Evolutionary conservation across 1,140 invertebrate species (phyloP).

Genomic region (Lepidurus arcticus): DNA sequence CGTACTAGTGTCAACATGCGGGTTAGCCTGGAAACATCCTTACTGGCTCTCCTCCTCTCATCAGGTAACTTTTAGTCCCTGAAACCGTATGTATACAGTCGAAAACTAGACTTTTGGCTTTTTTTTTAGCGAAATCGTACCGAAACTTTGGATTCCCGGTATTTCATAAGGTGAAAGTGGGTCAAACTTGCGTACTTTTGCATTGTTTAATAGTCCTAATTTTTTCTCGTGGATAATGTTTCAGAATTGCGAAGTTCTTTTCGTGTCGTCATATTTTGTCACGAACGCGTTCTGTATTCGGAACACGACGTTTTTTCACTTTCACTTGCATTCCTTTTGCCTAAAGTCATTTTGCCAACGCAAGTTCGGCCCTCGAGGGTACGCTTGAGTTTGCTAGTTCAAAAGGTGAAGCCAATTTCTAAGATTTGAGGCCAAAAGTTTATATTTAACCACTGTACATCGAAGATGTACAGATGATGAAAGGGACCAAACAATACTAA

Average conservation of each 20-base stretch:
- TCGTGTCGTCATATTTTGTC: not conserved
- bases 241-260: too few relatives aligned
- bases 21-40: constrained; percentile 8
- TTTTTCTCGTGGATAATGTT: too few relatives aligned
- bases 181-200: too few relatives aligned
- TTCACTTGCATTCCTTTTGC: constrained; percentile 2
- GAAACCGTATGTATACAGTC: too few relatives aligned
- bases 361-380: not conserved
- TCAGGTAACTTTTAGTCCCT: not conserved
- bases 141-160: too few relatives aligned
- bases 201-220: too few relatives aligned
- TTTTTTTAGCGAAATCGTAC: too few relatives aligned
- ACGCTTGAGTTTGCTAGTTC: too few relatives aligned
- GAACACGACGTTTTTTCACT: constrained; percentile 5
- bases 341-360: not conserved
- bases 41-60: not conserved
- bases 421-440: not conserved
- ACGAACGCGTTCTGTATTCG: not conserved
- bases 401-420: too few relatives aligned
- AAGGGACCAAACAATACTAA: not conserved
- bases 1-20: not conserved
- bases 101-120: too few relatives aligned
- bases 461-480: too few relatives aligned
- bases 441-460: not conserved
- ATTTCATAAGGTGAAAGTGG: too few relatives aligned